Percentiles rank a stretch among this genome's conserved stretches.
phyloP scores from a whole-genome alignment of 1,140 invertebrate species.

The Yoshiicerus persimilis region DNA sequence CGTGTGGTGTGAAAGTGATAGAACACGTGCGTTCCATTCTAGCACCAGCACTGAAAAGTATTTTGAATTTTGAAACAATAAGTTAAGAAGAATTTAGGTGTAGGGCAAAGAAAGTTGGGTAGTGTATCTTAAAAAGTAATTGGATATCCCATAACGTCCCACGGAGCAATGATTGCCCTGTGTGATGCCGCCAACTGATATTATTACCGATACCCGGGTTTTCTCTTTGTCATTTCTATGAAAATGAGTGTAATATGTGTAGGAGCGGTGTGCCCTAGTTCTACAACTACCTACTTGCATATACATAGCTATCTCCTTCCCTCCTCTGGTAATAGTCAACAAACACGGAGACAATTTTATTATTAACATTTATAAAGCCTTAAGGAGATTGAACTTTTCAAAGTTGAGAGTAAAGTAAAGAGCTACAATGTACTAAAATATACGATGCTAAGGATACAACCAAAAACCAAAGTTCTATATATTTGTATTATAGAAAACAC shows the following conservation, averaged over 20 bases:
- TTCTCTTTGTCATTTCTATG: background rate
- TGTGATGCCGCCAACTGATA: background rate
- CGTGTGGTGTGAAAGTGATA: too few species aligned
- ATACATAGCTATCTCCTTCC: background rate
- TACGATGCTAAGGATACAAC: too few species aligned
- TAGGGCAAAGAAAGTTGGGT: background rate
- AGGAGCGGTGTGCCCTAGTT: background rate
- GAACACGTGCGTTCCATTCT: too few species aligned
- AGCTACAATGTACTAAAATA: background rate
- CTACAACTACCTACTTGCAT: background rate
- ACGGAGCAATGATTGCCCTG: background rate
- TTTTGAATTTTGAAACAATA: too few species aligned
- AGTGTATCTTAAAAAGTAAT: background rate
- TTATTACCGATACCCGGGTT: background rate
- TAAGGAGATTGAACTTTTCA: constrained; percentile 1
- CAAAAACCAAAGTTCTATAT: too few species aligned
- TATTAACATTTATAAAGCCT: constrained; percentile 23
- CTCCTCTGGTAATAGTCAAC: background rate
- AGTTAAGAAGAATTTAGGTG: too few species aligned
- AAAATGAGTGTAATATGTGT: background rate
- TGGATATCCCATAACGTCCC: background rate
- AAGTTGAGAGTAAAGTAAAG: background rate
- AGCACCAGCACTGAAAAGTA: too few species aligned
- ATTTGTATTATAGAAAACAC: too few species aligned
- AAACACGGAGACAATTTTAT: constrained; percentile 20